These are phyloP conservation scores for Sebastes nivosus DNA, from an alignment of 2,797 vertebrate genomes.

Conservation along the genomic window DNA sequence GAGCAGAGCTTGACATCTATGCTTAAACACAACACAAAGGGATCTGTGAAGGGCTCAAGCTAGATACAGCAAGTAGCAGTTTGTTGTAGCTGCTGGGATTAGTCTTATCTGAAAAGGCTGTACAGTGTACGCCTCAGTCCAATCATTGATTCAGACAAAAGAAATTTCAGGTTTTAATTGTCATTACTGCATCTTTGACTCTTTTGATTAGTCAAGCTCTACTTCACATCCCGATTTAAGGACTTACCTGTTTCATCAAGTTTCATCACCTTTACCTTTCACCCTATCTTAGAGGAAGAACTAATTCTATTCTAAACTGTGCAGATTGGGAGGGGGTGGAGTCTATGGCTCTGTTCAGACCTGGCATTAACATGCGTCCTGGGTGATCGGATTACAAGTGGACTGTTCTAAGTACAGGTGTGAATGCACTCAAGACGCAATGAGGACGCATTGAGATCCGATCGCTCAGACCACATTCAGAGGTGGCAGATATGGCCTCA, in stretches of 20 bases:
- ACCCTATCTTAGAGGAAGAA: neutral
- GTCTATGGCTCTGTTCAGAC: neutral
- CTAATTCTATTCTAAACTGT: constrained; percentile 8
- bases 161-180: neutral
- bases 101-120: neutral
- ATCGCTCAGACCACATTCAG: too few relatives aligned
- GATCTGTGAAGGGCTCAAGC: neutral
- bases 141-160: neutral
- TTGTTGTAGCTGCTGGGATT: neutral
- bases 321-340: neutral
- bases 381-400: too few relatives aligned
- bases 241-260: constrained; percentile 33
- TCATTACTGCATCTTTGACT: neutral
- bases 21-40: neutral
- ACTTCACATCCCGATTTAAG: neutral
- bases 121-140: neutral
- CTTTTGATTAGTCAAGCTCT: constrained; percentile 45
- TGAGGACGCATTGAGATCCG: too few relatives aligned
- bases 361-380: too few relatives aligned
- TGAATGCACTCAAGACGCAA: too few relatives aligned
- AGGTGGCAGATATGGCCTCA: too few relatives aligned
- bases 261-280: neutral
- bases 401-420: too few relatives aligned
- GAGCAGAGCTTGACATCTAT: constrained; percentile 43
- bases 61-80: neutral